These are phyloP conservation scores for Miichthys miiuy DNA, from an alignment of 2,797 vertebrate genomes.

Conservation along the genomic window DNA sequence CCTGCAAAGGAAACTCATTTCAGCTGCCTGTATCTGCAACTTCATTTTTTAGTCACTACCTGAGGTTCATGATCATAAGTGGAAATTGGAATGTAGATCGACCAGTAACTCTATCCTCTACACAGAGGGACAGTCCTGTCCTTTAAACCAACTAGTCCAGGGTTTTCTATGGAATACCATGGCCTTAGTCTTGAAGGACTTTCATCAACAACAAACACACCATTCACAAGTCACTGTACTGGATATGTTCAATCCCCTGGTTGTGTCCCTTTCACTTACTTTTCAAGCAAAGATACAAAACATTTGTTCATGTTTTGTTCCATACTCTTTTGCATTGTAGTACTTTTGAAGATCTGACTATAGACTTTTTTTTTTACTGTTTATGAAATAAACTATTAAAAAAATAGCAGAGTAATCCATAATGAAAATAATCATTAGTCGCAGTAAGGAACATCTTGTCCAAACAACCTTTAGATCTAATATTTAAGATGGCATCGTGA, in stretches of 20 bases:
- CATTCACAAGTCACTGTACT: too few species aligned
- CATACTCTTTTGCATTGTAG: neutral
- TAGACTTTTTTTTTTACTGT: neutral
- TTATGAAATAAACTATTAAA: neutral
- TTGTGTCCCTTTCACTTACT: neutral
- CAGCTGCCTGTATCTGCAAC: neutral
- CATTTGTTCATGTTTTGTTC: too few species aligned
- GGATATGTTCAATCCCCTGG: too few species aligned
- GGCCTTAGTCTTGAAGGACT: too few species aligned
- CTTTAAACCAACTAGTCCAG: neutral
- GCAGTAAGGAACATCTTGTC: neutral
- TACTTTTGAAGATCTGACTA: neutral
- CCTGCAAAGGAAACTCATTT: neutral
- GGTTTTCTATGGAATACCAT: neutral
- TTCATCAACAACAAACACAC: too few species aligned
- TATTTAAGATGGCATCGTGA: neutral
- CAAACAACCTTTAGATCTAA: conserved; percentile 2
- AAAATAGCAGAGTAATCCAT: neutral
- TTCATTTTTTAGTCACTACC: neutral
- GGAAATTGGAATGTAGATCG: neutral
- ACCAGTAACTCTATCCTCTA: neutral
- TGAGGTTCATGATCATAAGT: neutral
- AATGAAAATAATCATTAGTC: neutral
- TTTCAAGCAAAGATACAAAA: neutral
- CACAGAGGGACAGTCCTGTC: neutral